Percentiles rank a stretch among this genome's conserved stretches.
These are phyloP conservation scores for Axis porcinus DNA, from an alignment of 2,113 vertebrate species.

Conservation along the genomic window DNA sequence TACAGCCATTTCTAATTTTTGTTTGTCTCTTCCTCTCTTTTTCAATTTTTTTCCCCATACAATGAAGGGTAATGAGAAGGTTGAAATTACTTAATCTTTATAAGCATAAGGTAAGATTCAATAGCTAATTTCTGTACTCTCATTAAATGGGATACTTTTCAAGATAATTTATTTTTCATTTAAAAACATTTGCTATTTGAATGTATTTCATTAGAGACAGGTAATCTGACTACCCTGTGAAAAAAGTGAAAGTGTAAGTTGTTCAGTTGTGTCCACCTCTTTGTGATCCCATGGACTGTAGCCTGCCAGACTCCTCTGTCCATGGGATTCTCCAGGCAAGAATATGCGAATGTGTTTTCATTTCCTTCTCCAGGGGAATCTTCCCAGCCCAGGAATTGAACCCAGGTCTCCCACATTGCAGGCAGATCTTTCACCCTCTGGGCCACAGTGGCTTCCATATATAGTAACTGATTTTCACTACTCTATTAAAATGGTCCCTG, in stretches of 20 bases:
- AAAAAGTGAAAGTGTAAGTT: background rate
- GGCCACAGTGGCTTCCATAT: background rate
- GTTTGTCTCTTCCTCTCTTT: background rate
- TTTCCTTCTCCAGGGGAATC: background rate
- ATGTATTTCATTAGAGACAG: background rate
- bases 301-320: background rate
- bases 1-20: background rate
- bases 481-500: background rate
- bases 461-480: background rate
- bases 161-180: background rate
- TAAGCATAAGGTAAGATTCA: background rate
- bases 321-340: background rate
- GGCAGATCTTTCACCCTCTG: background rate
- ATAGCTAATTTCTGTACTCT: background rate
- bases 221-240: background rate
- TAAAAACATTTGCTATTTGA: background rate
- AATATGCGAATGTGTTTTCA: background rate
- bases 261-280: background rate
- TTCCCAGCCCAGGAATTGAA: background rate
- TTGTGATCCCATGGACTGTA: background rate
- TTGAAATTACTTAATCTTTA: background rate
- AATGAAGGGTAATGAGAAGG: background rate
- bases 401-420: background rate
- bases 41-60: background rate
- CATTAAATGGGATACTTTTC: background rate